These are phyloP conservation scores for Papilio protenor DNA, from an alignment of 2,888 invertebrate genomes.

Conservation along the genomic window DNA sequence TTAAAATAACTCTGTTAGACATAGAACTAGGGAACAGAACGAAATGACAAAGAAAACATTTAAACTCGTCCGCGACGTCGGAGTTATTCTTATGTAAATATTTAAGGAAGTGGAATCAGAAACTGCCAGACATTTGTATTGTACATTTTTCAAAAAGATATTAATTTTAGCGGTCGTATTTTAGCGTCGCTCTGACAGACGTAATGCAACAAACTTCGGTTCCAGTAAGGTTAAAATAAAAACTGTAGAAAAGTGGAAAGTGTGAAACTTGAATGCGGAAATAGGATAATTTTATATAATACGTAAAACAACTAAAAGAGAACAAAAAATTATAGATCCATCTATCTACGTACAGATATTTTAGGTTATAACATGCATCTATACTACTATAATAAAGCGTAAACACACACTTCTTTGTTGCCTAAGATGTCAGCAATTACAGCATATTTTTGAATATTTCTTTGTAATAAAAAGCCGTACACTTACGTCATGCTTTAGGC, in stretches of 20 bases:
- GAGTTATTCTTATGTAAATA: constrained; percentile 42
- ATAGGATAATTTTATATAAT: neutral
- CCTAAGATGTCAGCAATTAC: too few relatives aligned
- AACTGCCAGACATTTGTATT: constrained; percentile 43
- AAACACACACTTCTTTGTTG: too few relatives aligned
- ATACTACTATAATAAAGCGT: too few relatives aligned
- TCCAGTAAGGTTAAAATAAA: constrained; percentile 18
- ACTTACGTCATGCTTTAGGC: too few relatives aligned
- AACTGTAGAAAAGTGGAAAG: constrained; percentile 4
- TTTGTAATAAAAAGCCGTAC: too few relatives aligned
- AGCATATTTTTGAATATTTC: too few relatives aligned
- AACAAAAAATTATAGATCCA: too few relatives aligned
- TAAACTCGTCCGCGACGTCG: constrained; percentile 23
- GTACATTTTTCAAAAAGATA: constrained; percentile 51
- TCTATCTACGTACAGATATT: neutral
- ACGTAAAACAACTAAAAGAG: too few relatives aligned
- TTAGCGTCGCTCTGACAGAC: constrained; percentile 47
- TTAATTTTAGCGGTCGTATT: constrained; percentile 51
- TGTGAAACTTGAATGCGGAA: neutral
- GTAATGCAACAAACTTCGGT: constrained; percentile 45
- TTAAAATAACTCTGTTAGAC: neutral
- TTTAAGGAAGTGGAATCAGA: constrained; percentile 40
- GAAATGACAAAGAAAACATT: constrained; percentile 38
- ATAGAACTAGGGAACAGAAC: constrained; percentile 27
- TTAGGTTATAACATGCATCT: too few relatives aligned